Evolutionary conservation across 2,888 invertebrate species (phyloP), one percentile per base, ranked within the genome.

Genomic region (Pedicia rivosa): DNA sequence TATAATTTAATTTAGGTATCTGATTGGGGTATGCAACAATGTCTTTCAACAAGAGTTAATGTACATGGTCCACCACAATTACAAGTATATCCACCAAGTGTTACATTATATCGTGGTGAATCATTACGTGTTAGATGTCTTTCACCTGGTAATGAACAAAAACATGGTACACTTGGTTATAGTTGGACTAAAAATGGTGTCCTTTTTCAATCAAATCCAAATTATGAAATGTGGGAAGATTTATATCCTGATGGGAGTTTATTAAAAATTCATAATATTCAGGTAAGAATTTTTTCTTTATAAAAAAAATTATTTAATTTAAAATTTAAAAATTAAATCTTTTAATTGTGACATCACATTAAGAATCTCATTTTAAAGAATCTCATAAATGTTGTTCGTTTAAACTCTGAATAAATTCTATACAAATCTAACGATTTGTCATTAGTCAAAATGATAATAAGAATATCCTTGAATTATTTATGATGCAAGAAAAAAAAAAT

Each of bases 241-340:
- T 65, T 87, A 17, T 81, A 76, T 55, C 86, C 86, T 1, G 76
- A 79, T 40, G 87, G 87, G 7, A 84, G 81, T 49, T 78, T 87
- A 37, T 62, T 87, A 5, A 79, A 80, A 52, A 73, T 87, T 19
- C 75, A 73, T 47, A 78, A 77, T 47, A 73, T 79, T 31, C 79
- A 81, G 66, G 82, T 80, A 57, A 52, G 55, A 42, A n/a, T n/a
- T n/a, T n/a, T n/a, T n/a, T n/a, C n/a, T n/a, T n/a, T n/a, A n/a
- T n/a, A n/a, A n/a, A n/a, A n/a, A n/a, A n/a, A n/a, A n/a, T n/a
- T n/a, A n/a, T n/a, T n/a, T n/a, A n/a, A n/a, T n/a, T n/a, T n/a
- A n/a, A n/a, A n/a, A n/a, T n/a, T n/a, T n/a, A n/a, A n/a, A n/a
- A n/a, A n/a, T n/a, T n/a, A n/a, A n/a, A n/a, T n/a, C n/a, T n/a